Base-by-base conservation (phyloP, 2,888 invertebrate species). In the Apodemia duryi region DNA sequence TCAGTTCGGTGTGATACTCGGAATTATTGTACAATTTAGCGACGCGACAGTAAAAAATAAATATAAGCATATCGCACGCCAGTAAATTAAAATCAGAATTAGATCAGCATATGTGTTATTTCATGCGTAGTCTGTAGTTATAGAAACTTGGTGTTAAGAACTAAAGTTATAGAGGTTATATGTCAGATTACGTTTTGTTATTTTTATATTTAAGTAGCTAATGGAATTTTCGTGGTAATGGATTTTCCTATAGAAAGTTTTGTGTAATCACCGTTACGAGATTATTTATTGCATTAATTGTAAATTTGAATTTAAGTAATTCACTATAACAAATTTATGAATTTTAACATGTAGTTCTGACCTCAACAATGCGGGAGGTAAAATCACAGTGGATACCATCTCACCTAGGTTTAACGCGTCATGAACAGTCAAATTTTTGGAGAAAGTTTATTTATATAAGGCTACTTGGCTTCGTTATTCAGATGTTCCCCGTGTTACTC, bases 21-120 rank as follows among this genome's bases (percentile, higher is more conserved):
- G 57, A 32, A n/a, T 35, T 4, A 32, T 35, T 13, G n/a, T 21
- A 57, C 57, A 57, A 57, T 32, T 54, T 57, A 69, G 68, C 69
- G 70, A 70, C 72, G 67, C 69, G 70, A 71, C 72, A 70, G 65
- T 72, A 71, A 75, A 75, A 74, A 71, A 61, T 69, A 75, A 76
- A 76, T 74, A 38, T 78, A 75, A 70, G 68, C 69, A 68, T 65
- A 69, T 71, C 69, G 35, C 57, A 57, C 57, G 32, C 71, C 72
- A 69, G 63, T 69, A 67, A 72, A 67, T 71, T 73, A 67, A 71
- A 69, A 77, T 75, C 74, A 72, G 67, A 80, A 77, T 67, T 75
- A 67, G 76, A 78, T 57, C 57, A 13, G 35, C 29, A 29, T 57
- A 32, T 13, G 29, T 32, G 57, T n/a, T 32, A 29, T 35, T 57